A percentile compares a stretch with the other conserved stretches of the same genome.
Conservation (phyloP, 2,797 vertebrate genomes). For the Thripadectes ignobilis region DNA sequence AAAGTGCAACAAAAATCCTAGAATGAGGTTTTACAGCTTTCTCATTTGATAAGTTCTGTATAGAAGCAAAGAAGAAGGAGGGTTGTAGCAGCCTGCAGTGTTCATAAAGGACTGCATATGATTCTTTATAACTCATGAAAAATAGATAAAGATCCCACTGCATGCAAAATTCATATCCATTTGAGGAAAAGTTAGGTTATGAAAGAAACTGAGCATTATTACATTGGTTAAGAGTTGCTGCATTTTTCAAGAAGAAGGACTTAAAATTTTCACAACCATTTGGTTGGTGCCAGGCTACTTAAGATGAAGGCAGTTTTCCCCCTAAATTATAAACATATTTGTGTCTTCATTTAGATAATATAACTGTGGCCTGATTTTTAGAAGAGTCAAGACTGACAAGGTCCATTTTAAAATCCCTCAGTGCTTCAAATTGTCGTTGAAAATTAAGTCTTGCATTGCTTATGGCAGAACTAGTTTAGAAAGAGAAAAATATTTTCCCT, state of each 20-base stretch:
- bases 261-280: background rate
- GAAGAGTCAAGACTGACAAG: background rate
- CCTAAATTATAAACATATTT: background rate
- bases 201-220: conserved; percentile 35
- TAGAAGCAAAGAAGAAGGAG: background rate
- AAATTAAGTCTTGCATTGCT: conserved; percentile 21
- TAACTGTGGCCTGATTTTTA: conserved; percentile 15
- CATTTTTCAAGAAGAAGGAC: conserved; percentile 31
- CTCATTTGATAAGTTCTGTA: background rate
- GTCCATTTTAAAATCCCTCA: background rate
- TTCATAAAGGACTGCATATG: conserved; percentile 29
- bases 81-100: background rate
- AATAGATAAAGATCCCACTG: conserved; percentile 35
- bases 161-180: conserved; percentile 46
- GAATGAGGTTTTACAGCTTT: conserved; percentile 4
- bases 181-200: conserved; percentile 33
- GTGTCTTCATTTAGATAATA: background rate
- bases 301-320: background rate
- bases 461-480: background rate
- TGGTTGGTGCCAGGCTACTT: background rate
- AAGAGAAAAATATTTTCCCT: background rate
- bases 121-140: conserved; percentile 38
- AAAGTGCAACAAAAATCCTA: background rate
- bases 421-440: conserved; percentile 6
- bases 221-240: conserved; percentile 22